Conservation (phyloP, 2,113 vertebrate genomes). For the Paradoxurus hermaphroditus region DNA sequence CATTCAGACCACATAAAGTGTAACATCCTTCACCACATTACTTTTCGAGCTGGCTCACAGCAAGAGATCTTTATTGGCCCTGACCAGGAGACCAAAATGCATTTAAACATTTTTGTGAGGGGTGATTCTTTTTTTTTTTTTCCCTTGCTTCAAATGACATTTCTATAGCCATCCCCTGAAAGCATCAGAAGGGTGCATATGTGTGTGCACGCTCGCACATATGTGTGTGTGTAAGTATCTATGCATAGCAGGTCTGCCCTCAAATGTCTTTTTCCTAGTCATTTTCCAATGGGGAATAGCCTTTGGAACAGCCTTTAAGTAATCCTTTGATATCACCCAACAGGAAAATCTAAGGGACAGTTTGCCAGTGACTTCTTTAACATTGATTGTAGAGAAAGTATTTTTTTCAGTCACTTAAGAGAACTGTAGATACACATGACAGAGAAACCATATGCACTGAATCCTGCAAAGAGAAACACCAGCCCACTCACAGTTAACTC, state of each 20-base stretch:
- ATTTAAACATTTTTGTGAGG: slow-evolving; percentile 60
- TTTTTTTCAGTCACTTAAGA: background rate
- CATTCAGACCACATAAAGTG: slow-evolving; percentile 75
- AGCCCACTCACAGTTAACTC: background rate
- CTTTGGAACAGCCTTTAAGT: background rate
- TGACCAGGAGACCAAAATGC: slow-evolving; percentile 60
- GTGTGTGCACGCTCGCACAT: fast-evolving
- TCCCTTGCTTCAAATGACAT: slow-evolving; percentile 66
- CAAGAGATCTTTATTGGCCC: slow-evolving; percentile 73
- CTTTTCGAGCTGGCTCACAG: slow-evolving; percentile 73
- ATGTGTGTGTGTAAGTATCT: background rate
- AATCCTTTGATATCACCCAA: background rate
- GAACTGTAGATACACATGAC: background rate
- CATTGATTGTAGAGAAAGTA: background rate
- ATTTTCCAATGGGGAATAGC: background rate
- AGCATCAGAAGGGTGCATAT: background rate
- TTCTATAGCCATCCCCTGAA: slow-evolving; percentile 44
- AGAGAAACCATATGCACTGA: background rate
- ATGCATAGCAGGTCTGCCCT: background rate
- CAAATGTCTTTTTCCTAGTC: background rate
- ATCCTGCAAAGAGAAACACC: background rate
- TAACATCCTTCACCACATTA: slow-evolving; percentile 75
- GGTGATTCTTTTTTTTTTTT: slow-evolving; percentile 50
- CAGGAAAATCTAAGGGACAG: slow-evolving; percentile 5
- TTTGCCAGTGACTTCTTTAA: slow-evolving; percentile 9